phyloP scores from a whole-genome alignment of 2,888 invertebrate genomes.

The Archips xylosteana region DNA sequence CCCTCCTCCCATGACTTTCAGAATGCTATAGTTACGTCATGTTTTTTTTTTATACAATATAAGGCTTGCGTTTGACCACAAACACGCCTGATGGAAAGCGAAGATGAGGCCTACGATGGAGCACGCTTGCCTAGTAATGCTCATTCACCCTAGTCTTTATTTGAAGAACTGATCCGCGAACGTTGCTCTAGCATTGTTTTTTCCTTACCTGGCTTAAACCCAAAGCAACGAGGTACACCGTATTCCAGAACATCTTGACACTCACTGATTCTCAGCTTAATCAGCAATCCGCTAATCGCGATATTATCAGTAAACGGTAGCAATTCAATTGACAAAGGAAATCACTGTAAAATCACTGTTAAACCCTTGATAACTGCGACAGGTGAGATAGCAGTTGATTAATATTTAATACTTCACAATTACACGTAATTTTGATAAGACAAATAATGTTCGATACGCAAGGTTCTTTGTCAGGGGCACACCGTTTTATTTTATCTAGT shows the following conservation, averaged over 20 bases:
- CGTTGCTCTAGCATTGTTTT: not conserved
- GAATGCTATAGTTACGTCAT: too few species aligned
- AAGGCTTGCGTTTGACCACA: too few species aligned
- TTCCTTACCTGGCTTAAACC: slow-evolving; percentile 60
- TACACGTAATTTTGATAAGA: slow-evolving; percentile 13
- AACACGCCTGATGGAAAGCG: too few species aligned
- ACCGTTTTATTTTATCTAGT: not conserved
- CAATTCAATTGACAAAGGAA: slow-evolving; percentile 29
- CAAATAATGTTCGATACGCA: not conserved
- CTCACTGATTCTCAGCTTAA: slow-evolving; percentile 48
- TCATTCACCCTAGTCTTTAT: too few species aligned
- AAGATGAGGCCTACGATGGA: too few species aligned
- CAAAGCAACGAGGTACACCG: slow-evolving; percentile 56
- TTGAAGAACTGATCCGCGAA: too few species aligned
- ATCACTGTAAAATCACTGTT: slow-evolving; percentile 30
- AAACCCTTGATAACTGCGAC: slow-evolving; percentile 17
- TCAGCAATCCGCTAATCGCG: not conserved
- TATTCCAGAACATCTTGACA: slow-evolving; percentile 58
- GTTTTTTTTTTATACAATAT: too few species aligned
- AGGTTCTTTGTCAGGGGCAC: not conserved
- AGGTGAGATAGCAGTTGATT: slow-evolving; percentile 17
- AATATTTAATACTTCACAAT: not conserved
- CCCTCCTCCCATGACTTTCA: too few species aligned
- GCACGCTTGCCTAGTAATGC: too few species aligned
- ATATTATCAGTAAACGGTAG: slow-evolving; percentile 23